Conservation (phyloP, 2,113 vertebrate genomes). For the Coptodon rendalli region DNA sequence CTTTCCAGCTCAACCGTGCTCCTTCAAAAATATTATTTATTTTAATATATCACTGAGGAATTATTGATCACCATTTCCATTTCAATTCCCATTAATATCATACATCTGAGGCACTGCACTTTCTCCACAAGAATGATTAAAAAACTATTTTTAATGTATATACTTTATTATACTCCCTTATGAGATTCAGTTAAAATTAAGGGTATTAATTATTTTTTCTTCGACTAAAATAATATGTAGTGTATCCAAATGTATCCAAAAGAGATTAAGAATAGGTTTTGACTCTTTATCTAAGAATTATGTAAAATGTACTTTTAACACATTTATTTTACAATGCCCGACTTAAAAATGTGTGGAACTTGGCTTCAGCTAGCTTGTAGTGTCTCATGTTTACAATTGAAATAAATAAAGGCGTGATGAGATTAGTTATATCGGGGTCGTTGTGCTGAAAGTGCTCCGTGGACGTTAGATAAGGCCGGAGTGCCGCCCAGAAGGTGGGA, state of each 20-base stretch:
- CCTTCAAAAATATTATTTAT: not conserved
- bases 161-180: not conserved
- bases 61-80: not conserved
- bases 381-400: not conserved
- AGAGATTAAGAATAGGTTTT: not conserved
- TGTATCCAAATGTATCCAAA: not conserved
- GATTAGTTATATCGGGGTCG: not conserved
- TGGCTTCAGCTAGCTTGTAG: not conserved
- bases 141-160: not conserved
- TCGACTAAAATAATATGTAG: not conserved
- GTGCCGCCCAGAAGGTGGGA: conserved; percentile 45
- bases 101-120: not conserved
- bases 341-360: not conserved
- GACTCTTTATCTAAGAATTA: not conserved
- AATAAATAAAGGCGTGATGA: not conserved
- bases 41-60: not conserved
- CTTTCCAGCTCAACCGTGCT: not conserved
- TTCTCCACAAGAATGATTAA: not conserved
- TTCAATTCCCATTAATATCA: not conserved
- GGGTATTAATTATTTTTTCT: not conserved
- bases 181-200: not conserved
- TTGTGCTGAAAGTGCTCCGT: not conserved
- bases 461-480: not conserved
- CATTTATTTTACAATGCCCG: not conserved
- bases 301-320: not conserved